phyloP scores from a whole-genome alignment of 2,797 vertebrate genomes.

The Pseudochromis fuscus region DNA sequence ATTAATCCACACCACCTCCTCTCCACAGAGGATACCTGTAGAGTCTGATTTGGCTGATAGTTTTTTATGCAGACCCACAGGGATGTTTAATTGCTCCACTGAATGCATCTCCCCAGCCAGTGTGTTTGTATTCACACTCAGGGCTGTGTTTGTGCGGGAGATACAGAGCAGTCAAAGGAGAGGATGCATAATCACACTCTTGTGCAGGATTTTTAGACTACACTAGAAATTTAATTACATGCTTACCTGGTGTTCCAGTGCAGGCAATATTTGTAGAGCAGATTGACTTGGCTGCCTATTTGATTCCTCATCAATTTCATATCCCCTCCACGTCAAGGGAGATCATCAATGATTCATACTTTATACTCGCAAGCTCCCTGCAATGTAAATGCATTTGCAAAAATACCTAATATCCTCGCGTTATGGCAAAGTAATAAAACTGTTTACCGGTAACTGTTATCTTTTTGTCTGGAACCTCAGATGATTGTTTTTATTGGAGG shows the following conservation, averaged over 20 bases:
- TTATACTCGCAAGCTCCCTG: constrained; percentile 57
- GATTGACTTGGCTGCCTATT: constrained; percentile 76
- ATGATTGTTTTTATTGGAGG: constrained; percentile 63
- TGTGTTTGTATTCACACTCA: constrained; percentile 71
- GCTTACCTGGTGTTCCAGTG: constrained; percentile 79
- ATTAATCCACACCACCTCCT: constrained; percentile 80
- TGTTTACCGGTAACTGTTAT: constrained; percentile 65
- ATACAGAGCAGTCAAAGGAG: constrained; percentile 70
- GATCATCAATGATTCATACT: constrained; percentile 81
- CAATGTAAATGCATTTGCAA: constrained; percentile 75
- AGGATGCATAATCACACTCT: constrained; percentile 77
- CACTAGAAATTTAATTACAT: constrained; percentile 83
- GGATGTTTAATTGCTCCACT: constrained; percentile 84
- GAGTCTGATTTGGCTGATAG: constrained; percentile 82
- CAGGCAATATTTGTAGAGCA: constrained; percentile 74
- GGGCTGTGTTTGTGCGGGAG: constrained; percentile 69
- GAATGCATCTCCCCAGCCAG: constrained; percentile 77
- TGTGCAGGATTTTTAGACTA: constrained; percentile 70
- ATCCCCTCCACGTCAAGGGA: constrained; percentile 68
- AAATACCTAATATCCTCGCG: constrained; percentile 61
- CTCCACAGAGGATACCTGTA: constrained; percentile 83
- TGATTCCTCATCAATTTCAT: constrained; percentile 81
- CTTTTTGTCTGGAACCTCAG: constrained; percentile 48
- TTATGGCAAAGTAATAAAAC: constrained; percentile 68
- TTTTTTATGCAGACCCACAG: constrained; percentile 78